Conservation (phyloP, 2,113 vertebrate species). For the Hippocampus comes region DNA sequence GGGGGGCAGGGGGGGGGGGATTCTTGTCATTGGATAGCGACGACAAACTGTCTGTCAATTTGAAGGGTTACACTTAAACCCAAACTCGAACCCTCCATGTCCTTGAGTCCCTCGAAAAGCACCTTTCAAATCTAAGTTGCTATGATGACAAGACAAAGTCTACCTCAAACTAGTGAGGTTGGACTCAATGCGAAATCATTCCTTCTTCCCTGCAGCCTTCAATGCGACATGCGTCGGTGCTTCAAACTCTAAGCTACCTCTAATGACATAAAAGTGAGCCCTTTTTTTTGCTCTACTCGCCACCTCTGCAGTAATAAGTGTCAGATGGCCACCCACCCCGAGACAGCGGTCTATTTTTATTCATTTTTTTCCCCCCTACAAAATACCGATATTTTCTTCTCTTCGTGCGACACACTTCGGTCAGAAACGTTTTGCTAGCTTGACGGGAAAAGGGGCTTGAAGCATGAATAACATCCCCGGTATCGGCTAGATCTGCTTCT, state of each 20-base stretch:
- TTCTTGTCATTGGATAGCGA: no score
- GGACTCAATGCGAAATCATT: not conserved
- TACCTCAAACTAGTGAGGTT: not conserved
- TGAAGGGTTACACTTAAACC: no score
- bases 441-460: not conserved
- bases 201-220: not conserved
- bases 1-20: fast-evolving
- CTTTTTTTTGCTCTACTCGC: not conserved
- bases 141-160: not conserved
- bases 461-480: not conserved
- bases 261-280: not conserved
- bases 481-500: not conserved
- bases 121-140: no score
- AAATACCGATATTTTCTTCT: not conserved
- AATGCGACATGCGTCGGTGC: not conserved
- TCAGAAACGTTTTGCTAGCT: not conserved
- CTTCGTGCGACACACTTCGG: not conserved
- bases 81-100: no score
- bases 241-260: not conserved
- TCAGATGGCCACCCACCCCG: not conserved
- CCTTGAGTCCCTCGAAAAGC: no score
- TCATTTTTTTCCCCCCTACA: not conserved
- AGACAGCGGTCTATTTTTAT: not conserved
- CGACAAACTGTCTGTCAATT: no score
- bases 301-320: not conserved